phyloP scores from a whole-genome alignment of 2,113 vertebrate genomes.

The Bujurquina vittata region DNA sequence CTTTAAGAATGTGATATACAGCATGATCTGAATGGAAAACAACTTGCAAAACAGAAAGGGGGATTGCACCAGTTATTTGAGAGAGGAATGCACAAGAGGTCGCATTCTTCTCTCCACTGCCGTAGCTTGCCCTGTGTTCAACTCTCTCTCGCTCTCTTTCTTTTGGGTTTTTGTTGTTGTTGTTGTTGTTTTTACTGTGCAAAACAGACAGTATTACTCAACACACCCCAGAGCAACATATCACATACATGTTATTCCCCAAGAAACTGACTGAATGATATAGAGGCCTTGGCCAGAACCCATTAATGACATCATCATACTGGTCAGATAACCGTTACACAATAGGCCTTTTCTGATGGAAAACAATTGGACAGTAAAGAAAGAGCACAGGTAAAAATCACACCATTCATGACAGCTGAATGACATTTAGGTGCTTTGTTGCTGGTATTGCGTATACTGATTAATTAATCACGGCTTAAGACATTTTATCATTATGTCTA shows the following conservation, averaged over 20 bases:
- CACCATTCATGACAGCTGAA: background rate
- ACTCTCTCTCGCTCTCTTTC: conserved; percentile 57
- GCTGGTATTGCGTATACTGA: background rate
- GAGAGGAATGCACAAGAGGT: conserved; percentile 77
- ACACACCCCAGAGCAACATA: conserved; percentile 35
- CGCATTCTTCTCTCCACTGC: conserved; percentile 76
- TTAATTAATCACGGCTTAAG: background rate
- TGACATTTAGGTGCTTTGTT: background rate
- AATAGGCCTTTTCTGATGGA: background rate
- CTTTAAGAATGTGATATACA: conserved; percentile 1
- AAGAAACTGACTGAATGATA: background rate
- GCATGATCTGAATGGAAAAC: conserved; percentile 8
- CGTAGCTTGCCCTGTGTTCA: conserved; percentile 69
- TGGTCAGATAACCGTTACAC: conserved; percentile 2
- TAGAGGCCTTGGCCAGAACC: background rate
- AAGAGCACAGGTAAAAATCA: background rate
- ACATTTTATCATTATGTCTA: background rate
- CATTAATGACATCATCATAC: conserved; percentile 2
- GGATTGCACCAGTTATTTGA: conserved; percentile 72
- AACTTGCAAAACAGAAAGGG: conserved; percentile 20
- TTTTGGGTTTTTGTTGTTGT: background rate
- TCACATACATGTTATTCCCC: conserved; percentile 6
- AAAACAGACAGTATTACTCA: conserved; percentile 63
- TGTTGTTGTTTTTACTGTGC: background rate
- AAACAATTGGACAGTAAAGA: background rate